Percentiles rank a stretch among this genome's conserved stretches.
phyloP scores from a whole-genome alignment of 2,888 invertebrate species.

The Dyspetes luteomarginatus region DNA sequence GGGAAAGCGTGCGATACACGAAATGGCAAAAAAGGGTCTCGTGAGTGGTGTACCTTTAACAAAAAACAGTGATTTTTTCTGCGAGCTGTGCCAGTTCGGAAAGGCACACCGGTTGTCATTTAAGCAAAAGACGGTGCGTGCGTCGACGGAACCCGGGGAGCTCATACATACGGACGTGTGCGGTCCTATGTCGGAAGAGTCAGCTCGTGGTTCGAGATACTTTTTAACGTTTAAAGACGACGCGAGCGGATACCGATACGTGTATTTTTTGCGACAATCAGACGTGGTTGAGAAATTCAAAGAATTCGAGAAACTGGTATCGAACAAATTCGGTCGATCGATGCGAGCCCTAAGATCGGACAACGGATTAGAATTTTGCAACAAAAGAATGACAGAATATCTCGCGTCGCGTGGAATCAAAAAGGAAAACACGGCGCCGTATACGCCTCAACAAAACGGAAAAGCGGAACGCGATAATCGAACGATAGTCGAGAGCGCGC shows the following conservation, averaged over 20 bases:
- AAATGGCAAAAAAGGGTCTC: conserved; percentile 32
- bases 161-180: conserved; percentile 56
- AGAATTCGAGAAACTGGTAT: conserved; percentile 29
- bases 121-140: not conserved
- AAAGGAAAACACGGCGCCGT: conserved; percentile 47
- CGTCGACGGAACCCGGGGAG: conserved; percentile 50
- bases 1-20: conserved; percentile 26
- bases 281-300: conserved; percentile 46
- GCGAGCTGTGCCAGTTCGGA: conserved; percentile 31
- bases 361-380: conserved; percentile 60
- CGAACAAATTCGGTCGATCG: conserved; percentile 37
- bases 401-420: conserved; percentile 36
- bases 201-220: conserved; percentile 56
- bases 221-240: conserved; percentile 64
- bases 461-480: conserved; percentile 70
- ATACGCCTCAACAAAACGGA: conserved; percentile 61
- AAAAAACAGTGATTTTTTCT: conserved; percentile 4
- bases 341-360: conserved; percentile 37
- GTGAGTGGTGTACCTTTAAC: conserved; percentile 1
- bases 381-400: conserved; percentile 45
- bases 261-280: conserved; percentile 32
- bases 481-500: conserved; percentile 59
- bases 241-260: conserved; percentile 31
- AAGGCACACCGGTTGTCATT: conserved; percentile 56
- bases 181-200: conserved; percentile 24